phyloP scores from a whole-genome alignment of 2,888 invertebrate genomes.

The Acheta domesticus region DNA sequence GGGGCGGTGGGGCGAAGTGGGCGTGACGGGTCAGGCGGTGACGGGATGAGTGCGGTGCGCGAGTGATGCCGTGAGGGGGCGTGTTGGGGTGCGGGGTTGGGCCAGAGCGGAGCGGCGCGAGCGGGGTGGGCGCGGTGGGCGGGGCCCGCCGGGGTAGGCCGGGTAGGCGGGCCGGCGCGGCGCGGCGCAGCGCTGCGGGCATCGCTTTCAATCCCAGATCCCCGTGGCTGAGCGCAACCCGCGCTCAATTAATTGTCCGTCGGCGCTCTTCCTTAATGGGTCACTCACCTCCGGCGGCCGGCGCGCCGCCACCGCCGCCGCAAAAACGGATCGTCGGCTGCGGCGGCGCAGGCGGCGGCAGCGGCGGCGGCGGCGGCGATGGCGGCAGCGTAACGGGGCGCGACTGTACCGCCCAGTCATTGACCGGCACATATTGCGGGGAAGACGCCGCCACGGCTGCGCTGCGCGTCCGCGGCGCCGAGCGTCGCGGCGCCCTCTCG shows the following conservation, averaged over 20 bases:
- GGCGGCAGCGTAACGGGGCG: background rate
- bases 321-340: background rate
- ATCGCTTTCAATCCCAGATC: background rate
- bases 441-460: background rate
- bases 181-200: too few relatives aligned
- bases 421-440: conserved; percentile 11
- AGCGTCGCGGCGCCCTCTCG: background rate
- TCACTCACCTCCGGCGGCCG: background rate
- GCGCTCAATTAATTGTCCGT: conserved; percentile 6
- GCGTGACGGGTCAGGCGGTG: too few relatives aligned
- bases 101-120: too few relatives aligned
- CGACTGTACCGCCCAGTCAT: background rate
- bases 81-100: too few relatives aligned
- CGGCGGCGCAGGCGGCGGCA: background rate
- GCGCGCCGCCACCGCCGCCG: background rate
- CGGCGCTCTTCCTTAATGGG: conserved; percentile 8
- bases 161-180: too few relatives aligned
- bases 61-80: too few relatives aligned
- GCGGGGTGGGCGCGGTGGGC: too few relatives aligned
- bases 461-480: background rate
- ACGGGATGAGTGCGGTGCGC: too few relatives aligned
- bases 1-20: too few relatives aligned
- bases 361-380: background rate
- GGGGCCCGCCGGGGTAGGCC: too few relatives aligned
- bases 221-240: too few relatives aligned